Evolutionary conservation across 2,113 vertebrate species (phyloP), one percentile per base, ranked within the genome.

Genomic region (Eleginops maclovinus): DNA sequence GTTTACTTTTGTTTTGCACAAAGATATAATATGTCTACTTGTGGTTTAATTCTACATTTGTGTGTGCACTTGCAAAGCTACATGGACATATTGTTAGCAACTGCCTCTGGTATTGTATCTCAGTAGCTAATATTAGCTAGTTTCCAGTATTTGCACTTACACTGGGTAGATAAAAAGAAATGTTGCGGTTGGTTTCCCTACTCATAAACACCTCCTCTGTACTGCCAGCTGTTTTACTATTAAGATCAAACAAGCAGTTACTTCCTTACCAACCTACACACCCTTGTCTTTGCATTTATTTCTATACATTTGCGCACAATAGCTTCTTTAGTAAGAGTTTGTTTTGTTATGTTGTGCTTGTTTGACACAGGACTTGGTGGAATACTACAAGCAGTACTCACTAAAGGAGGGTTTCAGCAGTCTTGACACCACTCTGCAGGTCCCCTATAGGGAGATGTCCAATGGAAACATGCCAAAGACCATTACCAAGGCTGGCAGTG

Each of bases 351-450:
- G 36, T 43, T 83, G 56, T 85, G 72, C 26, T 77, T 72, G 26
- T 85, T 62, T 82, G n/a, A 51, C 55, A 67, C 93, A 98, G 98
- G 97, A 96, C 76, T 94, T 99, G 0, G 91, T 98, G 47, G 97
- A 98, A 31, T 96, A 99, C 87, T 99, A 99, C 86, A 96, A 96
- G 82, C 95, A 96, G 46, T 95, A 98, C 69, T 99, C 97, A 84
- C 94, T 99, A 61, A 97, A 96, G 89, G 98, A 99, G 93, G 97
- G 97, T 7, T 99, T 99, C 91, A 93, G 97, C 87, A 97, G 95
- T 90, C 94, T 99, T 81, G 98, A 99, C 89, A 98, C 96, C 17
- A 97, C 95, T 55, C 95, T 99, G 40, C 96, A 96, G 58, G 93
- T 96, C 74, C 96, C 98, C 2, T 98, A 95, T 87, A 96, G 96